Conservation (phyloP, 1,140 invertebrate species). For the Mycetomoellerius zeteki region DNA sequence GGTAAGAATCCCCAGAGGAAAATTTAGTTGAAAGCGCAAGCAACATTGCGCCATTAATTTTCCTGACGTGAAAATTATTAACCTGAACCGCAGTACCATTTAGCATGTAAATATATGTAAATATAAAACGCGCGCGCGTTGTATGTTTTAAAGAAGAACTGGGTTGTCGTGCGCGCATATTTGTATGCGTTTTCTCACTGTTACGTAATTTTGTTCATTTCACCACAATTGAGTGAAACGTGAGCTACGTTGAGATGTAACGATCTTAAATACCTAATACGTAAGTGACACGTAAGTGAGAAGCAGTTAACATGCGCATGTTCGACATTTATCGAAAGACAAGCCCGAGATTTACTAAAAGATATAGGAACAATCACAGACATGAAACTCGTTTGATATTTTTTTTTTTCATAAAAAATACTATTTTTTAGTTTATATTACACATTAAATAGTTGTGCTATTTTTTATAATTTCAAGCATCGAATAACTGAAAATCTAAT, state of each 20-base stretch:
- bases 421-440: not conserved
- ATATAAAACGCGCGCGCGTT: conserved; percentile 55
- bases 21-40: conserved; percentile 55
- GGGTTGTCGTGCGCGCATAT: conserved; percentile 19
- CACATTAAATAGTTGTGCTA: not conserved
- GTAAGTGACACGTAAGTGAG: conserved; percentile 27
- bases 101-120: conserved; percentile 75
- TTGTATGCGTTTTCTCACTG: conserved; percentile 36
- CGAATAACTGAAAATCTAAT: not conserved
- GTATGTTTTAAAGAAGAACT: conserved; percentile 67
- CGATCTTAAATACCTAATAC: conserved; percentile 53
- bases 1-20: conserved; percentile 33
- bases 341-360: not conserved
- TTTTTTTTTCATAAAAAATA: not conserved
- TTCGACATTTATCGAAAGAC: not conserved
- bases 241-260: conserved; percentile 58
- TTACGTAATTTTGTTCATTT: conserved; percentile 70
- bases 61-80: conserved; percentile 42
- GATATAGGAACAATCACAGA: not conserved
- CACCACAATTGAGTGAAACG: conserved; percentile 60
- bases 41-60: conserved; percentile 26
- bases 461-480: not conserved
- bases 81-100: conserved; percentile 57
- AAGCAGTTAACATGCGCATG: not conserved
- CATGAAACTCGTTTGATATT: not conserved